These are phyloP conservation scores for Scopus umbretta DNA, from an alignment of 2,113 vertebrate genomes.

Conservation along the genomic window DNA sequence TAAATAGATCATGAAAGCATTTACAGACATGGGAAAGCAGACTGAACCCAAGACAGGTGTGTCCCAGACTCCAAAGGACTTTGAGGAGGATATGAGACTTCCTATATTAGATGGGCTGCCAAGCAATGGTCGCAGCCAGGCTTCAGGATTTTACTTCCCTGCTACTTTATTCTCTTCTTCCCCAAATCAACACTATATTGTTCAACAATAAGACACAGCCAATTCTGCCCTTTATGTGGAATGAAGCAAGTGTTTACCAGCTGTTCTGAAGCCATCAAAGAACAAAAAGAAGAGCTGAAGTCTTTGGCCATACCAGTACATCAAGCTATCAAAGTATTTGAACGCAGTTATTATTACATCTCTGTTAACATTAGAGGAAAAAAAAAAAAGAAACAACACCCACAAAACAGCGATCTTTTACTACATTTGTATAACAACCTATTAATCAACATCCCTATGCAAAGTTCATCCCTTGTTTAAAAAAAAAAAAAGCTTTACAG, in stretches of 20 bases:
- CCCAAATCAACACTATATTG: not conserved
- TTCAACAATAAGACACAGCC: not conserved
- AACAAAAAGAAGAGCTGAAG: not conserved
- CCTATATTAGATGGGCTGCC: not conserved
- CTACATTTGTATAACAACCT: not conserved
- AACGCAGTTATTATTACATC: not conserved
- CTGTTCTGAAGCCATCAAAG: not conserved
- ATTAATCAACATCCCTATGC: not conserved
- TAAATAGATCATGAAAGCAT: not conserved
- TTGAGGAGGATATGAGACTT: not conserved
- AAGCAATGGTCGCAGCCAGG: not conserved
- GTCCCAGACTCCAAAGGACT: not conserved
- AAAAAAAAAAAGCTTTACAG: not conserved
- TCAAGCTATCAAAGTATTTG: not conserved
- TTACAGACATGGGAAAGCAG: not conserved
- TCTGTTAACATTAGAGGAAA: not conserved
- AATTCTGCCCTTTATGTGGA: rapidly evolving
- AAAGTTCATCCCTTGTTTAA: not conserved
- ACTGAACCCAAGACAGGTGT: not conserved
- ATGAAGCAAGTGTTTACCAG: not conserved
- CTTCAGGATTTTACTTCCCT: not conserved
- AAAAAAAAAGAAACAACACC: not conserved
- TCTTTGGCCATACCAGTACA: not conserved
- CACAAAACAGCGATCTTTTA: not conserved
- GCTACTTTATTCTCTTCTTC: not conserved